Conservation (phyloP, 2,888 invertebrate genomes). For the Folsomia manolachei region DNA sequence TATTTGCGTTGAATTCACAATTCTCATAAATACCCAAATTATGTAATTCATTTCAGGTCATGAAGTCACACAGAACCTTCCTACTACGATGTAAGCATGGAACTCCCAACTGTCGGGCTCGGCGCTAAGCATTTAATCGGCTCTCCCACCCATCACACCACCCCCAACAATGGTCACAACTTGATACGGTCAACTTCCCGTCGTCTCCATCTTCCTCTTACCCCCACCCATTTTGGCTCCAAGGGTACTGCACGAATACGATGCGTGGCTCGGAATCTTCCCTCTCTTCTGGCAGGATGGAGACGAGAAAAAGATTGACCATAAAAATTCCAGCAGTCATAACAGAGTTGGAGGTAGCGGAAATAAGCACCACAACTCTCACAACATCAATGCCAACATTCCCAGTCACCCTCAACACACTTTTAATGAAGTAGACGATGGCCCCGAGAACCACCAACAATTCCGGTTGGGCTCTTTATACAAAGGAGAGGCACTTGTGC, state of each 20-base stretch:
- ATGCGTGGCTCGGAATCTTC: conserved; percentile 43
- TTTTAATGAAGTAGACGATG: neutral
- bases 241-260: conserved; percentile 41
- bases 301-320: conserved; percentile 29
- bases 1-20: too few relatives aligned
- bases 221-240: conserved; percentile 37
- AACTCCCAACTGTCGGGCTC: neutral
- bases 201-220: conserved; percentile 35
- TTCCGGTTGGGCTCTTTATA: neutral
- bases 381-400: neutral
- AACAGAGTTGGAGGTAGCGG: neutral
- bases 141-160: neutral
- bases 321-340: neutral
- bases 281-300: conserved; percentile 39
- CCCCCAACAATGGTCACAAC: neutral
- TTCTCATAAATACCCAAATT: too few relatives aligned
- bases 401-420: too few relatives aligned
- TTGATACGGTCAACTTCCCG: conserved; percentile 22
- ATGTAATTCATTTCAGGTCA: neutral
- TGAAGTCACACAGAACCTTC: neutral
- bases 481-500: conserved; percentile 12
- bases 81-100: neutral
- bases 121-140: neutral
- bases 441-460: neutral
- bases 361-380: neutral